These are phyloP conservation scores for Spisula subtruncata DNA, from an alignment of 2,888 invertebrate species.

Conservation along the genomic window DNA sequence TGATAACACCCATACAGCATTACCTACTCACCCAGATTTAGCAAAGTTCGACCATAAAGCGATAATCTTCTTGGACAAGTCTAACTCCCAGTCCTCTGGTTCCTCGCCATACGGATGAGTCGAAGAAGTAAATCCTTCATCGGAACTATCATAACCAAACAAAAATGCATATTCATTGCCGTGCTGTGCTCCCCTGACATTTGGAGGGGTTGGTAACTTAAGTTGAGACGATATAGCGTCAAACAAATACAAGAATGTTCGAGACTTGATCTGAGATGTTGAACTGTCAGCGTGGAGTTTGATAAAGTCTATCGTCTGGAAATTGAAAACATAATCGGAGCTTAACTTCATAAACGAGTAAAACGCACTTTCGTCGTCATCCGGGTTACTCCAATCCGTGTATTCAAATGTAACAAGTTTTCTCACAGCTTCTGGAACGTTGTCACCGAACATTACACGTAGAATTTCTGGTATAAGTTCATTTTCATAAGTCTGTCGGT, in stretches of 20 bases:
- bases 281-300: slow-evolving; percentile 33
- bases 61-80: slow-evolving; percentile 95
- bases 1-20: not conserved
- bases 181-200: slow-evolving; percentile 80
- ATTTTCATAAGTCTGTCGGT: slow-evolving; percentile 28
- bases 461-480: slow-evolving; percentile 45
- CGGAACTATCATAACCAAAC: slow-evolving; percentile 49
- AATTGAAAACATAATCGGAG: slow-evolving; percentile 51
- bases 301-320: slow-evolving; percentile 29
- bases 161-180: slow-evolving; percentile 78
- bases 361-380: slow-evolving; percentile 10
- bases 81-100: slow-evolving; percentile 93
- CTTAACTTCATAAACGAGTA: slow-evolving; percentile 44
- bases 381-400: slow-evolving; percentile 51
- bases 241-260: slow-evolving; percentile 59
- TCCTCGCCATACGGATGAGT: slow-evolving; percentile 86
- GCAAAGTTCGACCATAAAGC: slow-evolving; percentile 98
- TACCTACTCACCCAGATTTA: slow-evolving; percentile 93
- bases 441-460: slow-evolving; percentile 42
- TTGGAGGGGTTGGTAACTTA: slow-evolving; percentile 65
- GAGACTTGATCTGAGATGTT: not conserved
- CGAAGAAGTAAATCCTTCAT: slow-evolving; percentile 80
- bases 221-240: slow-evolving; percentile 76
- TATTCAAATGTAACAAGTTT: slow-evolving; percentile 41
- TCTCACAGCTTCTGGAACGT: slow-evolving; percentile 35